Evolutionary conservation across 2,113 vertebrate genomes (phyloP), one percentile per base, ranked within the genome.

Genomic region (Arothron firmamentum): DNA sequence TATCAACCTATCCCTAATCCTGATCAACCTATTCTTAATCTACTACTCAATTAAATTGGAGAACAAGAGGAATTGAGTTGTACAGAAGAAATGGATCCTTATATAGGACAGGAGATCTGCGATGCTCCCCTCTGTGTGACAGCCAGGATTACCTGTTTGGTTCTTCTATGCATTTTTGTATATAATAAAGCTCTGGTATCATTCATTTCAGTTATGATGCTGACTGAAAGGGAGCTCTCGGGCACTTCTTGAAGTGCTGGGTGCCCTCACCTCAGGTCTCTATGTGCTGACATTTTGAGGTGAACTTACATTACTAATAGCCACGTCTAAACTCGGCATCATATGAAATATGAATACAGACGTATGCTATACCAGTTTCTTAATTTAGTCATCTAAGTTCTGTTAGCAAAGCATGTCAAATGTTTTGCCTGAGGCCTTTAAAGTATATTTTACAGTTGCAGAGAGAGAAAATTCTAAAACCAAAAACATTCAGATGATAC

Each of bases 261-360:
- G 38, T 28, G 16, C 16, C 52, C 52, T 43, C 47, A 19, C 17
- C 28, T 70, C 62, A 48, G 31, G 9, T 56, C 51, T 72, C 2
- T 11, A 3, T 61, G 31, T 1, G 0, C 56, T 69, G 66, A 73
- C 76, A 73, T 65, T 70, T 59, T 60, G 63, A 65, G 59, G 57
- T 46, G 42, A 78, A 67, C 61, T 59, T 49, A 52, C 58, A 75
- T 65, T 64, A 65, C 46, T 20, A 64, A 31, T 59, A 79, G 55
- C 48, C 48, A 47, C 19, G n/a, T 57, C 82, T 77, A 77, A 75
- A 79, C 62, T 68, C 68, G 67, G 70, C 18, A 59, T 59, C 67
- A 46, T 51, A 67, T 72, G 55, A 72, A 81, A 72, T 74, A 48
- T 67, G 66, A 75, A 79, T 75, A 64, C 62, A 46, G 48, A n/a